Percentiles rank a stretch among this genome's conserved stretches.
phyloP scores from a whole-genome alignment of 2,797 vertebrate species.

The Tangara arthus region DNA sequence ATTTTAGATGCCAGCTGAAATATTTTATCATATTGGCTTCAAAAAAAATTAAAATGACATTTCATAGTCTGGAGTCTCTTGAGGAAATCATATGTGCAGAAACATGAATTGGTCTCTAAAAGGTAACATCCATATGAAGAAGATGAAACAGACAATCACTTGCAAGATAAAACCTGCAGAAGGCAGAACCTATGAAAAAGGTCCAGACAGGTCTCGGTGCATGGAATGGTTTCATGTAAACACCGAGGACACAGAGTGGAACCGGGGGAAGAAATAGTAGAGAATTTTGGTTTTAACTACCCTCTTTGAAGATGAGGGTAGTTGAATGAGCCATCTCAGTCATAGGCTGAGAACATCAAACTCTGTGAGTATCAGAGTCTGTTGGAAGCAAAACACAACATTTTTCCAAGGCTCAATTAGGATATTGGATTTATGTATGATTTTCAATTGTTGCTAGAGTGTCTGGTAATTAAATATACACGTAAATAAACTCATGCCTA shows the following conservation, averaged over 20 bases:
- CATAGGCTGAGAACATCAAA: background rate
- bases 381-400: background rate
- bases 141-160: accelerated
- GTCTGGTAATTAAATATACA: background rate
- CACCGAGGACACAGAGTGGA: accelerated
- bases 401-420: background rate
- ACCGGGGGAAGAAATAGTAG: background rate
- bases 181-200: background rate
- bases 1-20: background rate
- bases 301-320: background rate
- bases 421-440: background rate
- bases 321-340: background rate
- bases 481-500: background rate
- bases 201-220: background rate
- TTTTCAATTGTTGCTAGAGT: background rate
- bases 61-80: background rate
- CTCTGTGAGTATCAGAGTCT: background rate
- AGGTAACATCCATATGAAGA: background rate
- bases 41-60: background rate
- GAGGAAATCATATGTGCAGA: background rate
- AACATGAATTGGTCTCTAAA: background rate
- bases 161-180: background rate
- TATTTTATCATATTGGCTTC: background rate
- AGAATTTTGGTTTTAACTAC: background rate
- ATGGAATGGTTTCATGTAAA: background rate